phyloP scores from a whole-genome alignment of 2,888 invertebrate species.

The Aromia moschata region DNA sequence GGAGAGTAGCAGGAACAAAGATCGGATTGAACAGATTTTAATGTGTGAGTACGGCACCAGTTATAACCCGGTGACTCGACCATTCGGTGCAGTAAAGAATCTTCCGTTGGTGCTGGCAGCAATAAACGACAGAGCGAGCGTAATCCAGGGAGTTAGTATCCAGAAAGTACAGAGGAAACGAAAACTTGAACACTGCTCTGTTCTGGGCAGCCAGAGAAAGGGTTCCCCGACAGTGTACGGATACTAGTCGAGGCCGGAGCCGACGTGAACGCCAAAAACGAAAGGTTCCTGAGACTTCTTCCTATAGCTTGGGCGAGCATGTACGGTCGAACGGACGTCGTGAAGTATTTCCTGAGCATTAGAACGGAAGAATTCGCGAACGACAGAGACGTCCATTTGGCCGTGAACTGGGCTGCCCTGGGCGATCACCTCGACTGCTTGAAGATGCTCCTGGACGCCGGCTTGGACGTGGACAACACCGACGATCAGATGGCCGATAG shows the following conservation, averaged over 20 bases:
- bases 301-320: slow-evolving; percentile 21
- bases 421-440: slow-evolving; percentile 12
- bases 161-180: neutral
- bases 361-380: slow-evolving; percentile 1
- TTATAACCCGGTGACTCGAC: neutral
- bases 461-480: slow-evolving; percentile 12
- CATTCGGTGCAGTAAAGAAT: slow-evolving; percentile 7
- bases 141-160: neutral
- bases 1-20: neutral
- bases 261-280: slow-evolving; percentile 1
- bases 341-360: slow-evolving; percentile 1
- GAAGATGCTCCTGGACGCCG: slow-evolving; percentile 15
- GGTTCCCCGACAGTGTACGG: neutral
- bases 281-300: neutral
- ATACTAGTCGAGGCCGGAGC: slow-evolving; percentile 9
- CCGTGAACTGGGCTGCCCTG: slow-evolving; percentile 19
- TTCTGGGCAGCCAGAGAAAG: slow-evolving; percentile 3
- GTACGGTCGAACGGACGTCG: slow-evolving; percentile 4
- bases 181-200: slow-evolving; percentile 8
- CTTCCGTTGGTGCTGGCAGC: slow-evolving; percentile 15
- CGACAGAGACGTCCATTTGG: slow-evolving; percentile 8
- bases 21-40: neutral
- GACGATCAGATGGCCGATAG: neutral
- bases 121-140: slow-evolving; percentile 8
- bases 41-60: neutral